Evolutionary conservation across 1,140 invertebrate species (phyloP).

Genomic region (Lepidurus packardi): DNA sequence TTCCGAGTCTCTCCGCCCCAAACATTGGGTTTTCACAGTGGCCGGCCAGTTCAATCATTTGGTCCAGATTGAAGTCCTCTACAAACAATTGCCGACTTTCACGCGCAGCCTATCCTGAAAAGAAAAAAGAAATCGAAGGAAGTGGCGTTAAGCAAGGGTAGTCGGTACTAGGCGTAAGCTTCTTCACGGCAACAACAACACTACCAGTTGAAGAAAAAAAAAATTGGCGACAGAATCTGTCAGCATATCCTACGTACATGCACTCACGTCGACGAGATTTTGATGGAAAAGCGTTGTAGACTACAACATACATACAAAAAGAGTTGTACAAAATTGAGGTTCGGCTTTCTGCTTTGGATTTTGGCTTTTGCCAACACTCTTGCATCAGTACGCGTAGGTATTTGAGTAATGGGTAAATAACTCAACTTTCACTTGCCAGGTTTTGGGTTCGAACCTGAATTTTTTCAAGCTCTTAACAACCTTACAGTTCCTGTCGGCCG

Average conservation of each 20-base stretch:
- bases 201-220: not conserved
- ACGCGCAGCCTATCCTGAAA: not conserved
- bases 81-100: conserved; percentile 18
- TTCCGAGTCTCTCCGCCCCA: not conserved
- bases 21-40: not conserved
- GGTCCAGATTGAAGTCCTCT: conserved; percentile 1
- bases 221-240: not conserved
- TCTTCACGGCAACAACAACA: conserved; percentile 2
- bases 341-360: not conserved
- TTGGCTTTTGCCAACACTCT: not conserved
- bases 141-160: not conserved
- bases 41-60: conserved; percentile 16
- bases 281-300: not conserved
- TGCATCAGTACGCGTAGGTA: not conserved
- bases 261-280: not conserved
- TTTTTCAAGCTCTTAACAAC: conserved; percentile 75
- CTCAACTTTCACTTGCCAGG: conserved; percentile 45
- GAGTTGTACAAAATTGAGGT: not conserved
- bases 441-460: conserved; percentile 72
- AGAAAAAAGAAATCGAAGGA: not conserved
- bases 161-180: not conserved
- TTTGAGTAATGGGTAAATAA: conserved; percentile 16
- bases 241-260: not conserved
- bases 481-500: conserved; percentile 77
- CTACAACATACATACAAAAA: not conserved